phyloP scores from a whole-genome alignment of 2,113 vertebrate genomes.

The Gambusia affinis region DNA sequence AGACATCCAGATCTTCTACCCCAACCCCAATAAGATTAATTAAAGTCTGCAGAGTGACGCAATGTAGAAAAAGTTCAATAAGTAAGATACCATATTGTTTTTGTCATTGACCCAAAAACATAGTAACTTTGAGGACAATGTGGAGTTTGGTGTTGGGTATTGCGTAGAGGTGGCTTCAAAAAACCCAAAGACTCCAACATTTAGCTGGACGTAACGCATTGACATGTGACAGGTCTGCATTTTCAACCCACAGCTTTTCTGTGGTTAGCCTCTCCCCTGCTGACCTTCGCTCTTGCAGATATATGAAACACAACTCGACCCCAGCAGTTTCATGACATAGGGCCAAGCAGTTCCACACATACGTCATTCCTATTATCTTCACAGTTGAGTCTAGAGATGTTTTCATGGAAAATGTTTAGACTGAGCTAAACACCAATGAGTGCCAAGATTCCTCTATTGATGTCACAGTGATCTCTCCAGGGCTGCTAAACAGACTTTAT shows the following conservation, averaged over 20 bases:
- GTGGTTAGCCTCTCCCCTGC: not conserved
- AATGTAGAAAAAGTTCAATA: not conserved
- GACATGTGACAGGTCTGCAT: not conserved
- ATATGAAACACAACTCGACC: not conserved
- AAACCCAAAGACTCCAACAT: not conserved
- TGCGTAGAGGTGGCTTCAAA: not conserved
- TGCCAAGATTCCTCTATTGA: slow-evolving; percentile 59
- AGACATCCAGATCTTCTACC: too few relatives aligned
- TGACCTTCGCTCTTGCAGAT: not conserved
- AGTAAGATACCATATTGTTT: not conserved
- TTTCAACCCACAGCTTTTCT: not conserved
- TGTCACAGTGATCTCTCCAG: slow-evolving; percentile 41
- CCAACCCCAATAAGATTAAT: too few relatives aligned
- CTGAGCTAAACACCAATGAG: slow-evolving; percentile 29
- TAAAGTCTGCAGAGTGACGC: too few relatives aligned
- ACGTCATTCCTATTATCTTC: slow-evolving; percentile 43
- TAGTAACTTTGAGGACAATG: not conserved
- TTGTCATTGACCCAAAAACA: not conserved
- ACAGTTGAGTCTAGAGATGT: slow-evolving; percentile 22
- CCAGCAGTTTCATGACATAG: slow-evolving; percentile 2
- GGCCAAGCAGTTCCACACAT: slow-evolving; percentile 8
- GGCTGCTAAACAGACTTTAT: slow-evolving; percentile 28
- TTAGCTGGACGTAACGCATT: too few relatives aligned
- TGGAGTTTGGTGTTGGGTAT: not conserved
- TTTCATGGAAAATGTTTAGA: slow-evolving; percentile 43